Percentiles rank a stretch among this genome's conserved stretches.
Conservation (phyloP, 2,888 invertebrate genomes). For the Chironomus riparius region DNA sequence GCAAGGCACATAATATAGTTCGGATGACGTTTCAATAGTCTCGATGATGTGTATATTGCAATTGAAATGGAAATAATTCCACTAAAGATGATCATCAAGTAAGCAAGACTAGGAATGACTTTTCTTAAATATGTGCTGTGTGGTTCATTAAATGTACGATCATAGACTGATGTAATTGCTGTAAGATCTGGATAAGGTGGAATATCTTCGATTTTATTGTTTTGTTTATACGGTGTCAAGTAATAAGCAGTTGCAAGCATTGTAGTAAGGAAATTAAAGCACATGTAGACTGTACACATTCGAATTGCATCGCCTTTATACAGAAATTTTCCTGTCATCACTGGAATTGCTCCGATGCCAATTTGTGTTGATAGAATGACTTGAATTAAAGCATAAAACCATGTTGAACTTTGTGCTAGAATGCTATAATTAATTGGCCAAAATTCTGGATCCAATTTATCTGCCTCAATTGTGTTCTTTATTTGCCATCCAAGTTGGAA, state of each 20-base stretch:
- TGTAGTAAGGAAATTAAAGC: constrained; percentile 41
- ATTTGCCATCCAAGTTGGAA: constrained; percentile 40
- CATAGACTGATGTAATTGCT: constrained; percentile 40
- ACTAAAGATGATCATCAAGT: constrained; percentile 37
- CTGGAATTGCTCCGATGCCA: constrained; percentile 40
- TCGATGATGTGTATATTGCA: constrained; percentile 39
- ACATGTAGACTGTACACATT: constrained; percentile 41
- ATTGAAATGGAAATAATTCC: constrained; percentile 38
- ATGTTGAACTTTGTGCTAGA: constrained; percentile 37
- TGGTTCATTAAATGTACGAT: constrained; percentile 34
- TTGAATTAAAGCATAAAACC: constrained; percentile 43
- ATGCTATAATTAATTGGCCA: constrained; percentile 36
- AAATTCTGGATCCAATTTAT: constrained; percentile 35
- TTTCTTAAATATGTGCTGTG: constrained; percentile 33
- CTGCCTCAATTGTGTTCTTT: constrained; percentile 36
- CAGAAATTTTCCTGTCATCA: constrained; percentile 42
- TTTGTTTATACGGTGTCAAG: constrained; percentile 34
- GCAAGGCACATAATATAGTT: constrained; percentile 40
- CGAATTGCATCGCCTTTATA: constrained; percentile 35
- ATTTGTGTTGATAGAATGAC: constrained; percentile 41
- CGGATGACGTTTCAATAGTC: constrained; percentile 40
- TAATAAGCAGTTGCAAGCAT: constrained; percentile 41
- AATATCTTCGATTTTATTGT: constrained; percentile 33
- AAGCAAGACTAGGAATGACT: constrained; percentile 37
- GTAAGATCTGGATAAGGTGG: constrained; percentile 36